Base-by-base conservation (phyloP, 2,888 invertebrate species). In the Ephialtes manifestator region DNA sequence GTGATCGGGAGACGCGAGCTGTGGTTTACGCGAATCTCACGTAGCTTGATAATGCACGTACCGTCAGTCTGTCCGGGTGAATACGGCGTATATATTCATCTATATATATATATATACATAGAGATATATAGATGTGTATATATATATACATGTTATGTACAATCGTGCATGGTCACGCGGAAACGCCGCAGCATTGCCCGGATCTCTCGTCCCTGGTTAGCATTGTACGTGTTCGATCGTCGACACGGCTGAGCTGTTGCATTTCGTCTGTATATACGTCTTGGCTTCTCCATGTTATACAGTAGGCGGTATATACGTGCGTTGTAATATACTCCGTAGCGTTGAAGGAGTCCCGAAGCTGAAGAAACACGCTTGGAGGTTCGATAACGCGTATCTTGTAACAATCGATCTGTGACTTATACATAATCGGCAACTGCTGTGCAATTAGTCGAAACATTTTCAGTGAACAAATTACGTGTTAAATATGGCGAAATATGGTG, bases 1-100 rank as follows among this genome's bases (percentile, higher is more conserved):
- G 24, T 24, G 7, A 48, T 20, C n/a, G 24, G 63, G 72, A 20
- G 39, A 53, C 15, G 58, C 63, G 63, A 18, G 46, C 51, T 24
- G 72, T 65, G 63, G 46, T 72, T 80, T 72, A 72, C 43, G 72
- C 31, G 74, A 74, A 68, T 81, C 53, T 74, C 74, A 81, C 80
- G 80, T 81, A 74, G 46, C 11, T 31, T 67, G 80, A 81, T 81
- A 81, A 81, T 74, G 58, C 80, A 81, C 74, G 80, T 81, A 48
- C 35, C 20, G 1, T 15, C 39, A 46, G 43, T 53, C 51, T 43
- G 7, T 46, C 35, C 11, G 10, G 15, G 13, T 11, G 8, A 24
- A 18, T 15, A 15, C 5, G 2, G n/a, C 7, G 13, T 11, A 43
- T 39, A 39, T 39, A 35, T 18, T 1, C 15, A n/a, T 31, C 15